Conservation (phyloP, 2,113 vertebrate genomes). For the Percina caprodes region DNA sequence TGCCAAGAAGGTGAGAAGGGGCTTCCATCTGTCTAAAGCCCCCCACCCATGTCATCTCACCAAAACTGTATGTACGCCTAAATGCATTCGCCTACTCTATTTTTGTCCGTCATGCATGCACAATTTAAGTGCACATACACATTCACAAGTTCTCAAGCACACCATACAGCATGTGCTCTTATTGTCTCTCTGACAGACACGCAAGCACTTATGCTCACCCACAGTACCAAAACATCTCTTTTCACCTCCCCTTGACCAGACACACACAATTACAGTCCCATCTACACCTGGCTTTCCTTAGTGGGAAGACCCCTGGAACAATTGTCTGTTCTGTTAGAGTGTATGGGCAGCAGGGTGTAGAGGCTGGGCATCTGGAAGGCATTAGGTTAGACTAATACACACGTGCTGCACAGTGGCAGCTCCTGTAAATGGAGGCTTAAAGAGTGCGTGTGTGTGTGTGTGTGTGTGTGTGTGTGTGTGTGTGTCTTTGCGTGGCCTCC, state of each 20-base stretch:
- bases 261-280: conserved; percentile 10
- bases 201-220: conserved; percentile 1
- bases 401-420: conserved; percentile 64
- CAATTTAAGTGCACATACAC: neutral
- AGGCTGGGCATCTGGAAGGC: conserved; percentile 76
- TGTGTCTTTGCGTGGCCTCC: neutral
- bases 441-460: conserved; percentile 17
- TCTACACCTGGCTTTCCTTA: conserved; percentile 75
- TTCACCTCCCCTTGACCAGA: neutral
- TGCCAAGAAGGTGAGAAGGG: conserved; percentile 25
- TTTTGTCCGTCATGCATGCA: neutral
- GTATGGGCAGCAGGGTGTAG: conserved; percentile 31
- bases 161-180: neutral
- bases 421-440: conserved; percentile 68
- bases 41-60: neutral
- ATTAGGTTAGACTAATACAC: conserved; percentile 73
- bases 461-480: conserved; percentile 20
- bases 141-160: neutral
- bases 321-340: conserved; percentile 64
- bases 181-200: neutral
- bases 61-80: conserved; percentile 2
- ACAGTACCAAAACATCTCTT: conserved; percentile 11
- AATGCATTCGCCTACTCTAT: neutral
- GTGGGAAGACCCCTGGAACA: conserved; percentile 63
- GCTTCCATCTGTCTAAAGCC: conserved; percentile 7